A percentile compares a stretch with the other conserved stretches of the same genome.
These are phyloP conservation scores for Otus sunia DNA, from an alignment of 2,113 vertebrate species.

Conservation along the genomic window DNA sequence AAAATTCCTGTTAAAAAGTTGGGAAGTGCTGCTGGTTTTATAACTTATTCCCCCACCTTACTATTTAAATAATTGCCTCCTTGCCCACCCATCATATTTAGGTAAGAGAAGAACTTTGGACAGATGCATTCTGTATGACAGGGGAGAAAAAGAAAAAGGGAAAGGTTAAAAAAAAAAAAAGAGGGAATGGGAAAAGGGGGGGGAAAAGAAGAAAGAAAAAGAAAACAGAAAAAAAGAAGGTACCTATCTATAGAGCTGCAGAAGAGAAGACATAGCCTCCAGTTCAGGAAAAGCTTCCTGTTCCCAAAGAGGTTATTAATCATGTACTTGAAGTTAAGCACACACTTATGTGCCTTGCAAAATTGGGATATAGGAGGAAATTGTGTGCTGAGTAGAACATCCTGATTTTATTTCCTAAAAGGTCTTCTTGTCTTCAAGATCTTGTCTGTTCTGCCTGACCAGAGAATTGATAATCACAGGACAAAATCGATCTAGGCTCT, in stretches of 20 bases:
- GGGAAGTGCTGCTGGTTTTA: slow-evolving; percentile 15
- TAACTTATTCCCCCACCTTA: neutral
- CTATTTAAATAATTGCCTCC: slow-evolving; percentile 19
- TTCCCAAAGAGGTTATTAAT: neutral
- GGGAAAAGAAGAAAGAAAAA: too few relatives aligned
- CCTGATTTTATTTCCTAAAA: slow-evolving; percentile 27
- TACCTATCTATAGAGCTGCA: neutral
- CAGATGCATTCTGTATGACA: neutral
- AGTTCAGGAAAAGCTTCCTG: neutral
- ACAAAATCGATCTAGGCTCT: neutral
- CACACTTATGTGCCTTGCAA: neutral
- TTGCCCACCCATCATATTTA: neutral
- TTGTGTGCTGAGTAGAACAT: neutral
- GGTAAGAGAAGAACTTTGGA: neutral
- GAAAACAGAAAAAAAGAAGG: neutral
- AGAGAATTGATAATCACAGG: neutral
- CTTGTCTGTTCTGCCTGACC: neutral
- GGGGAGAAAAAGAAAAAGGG: neutral
- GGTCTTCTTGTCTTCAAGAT: neutral
- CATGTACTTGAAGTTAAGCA: neutral
- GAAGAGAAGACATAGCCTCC: neutral
- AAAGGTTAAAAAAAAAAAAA: neutral
- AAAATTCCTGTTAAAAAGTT: neutral
- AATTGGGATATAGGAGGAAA: neutral
- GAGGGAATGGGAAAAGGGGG: neutral